Conservation (phyloP, 2,888 invertebrate genomes). For the Scaeva pyrastri region DNA sequence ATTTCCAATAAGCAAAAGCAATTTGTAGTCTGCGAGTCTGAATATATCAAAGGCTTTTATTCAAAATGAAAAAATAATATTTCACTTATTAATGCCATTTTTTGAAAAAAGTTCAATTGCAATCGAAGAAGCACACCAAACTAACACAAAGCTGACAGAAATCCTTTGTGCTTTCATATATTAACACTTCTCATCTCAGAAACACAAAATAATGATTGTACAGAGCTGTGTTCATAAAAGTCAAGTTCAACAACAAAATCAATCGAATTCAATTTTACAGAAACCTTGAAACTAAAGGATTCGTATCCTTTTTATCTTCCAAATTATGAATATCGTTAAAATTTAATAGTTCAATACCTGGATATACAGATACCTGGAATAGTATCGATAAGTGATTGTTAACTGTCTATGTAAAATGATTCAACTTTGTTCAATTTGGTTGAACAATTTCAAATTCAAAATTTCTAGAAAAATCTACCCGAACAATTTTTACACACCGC, state of each 20-base stretch:
- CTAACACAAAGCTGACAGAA: conserved; percentile 10
- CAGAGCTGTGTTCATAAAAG: neutral
- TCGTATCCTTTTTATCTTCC: too few species aligned
- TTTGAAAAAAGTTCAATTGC: conserved; percentile 65
- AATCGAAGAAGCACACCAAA: conserved; percentile 31
- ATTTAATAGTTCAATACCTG: too few species aligned
- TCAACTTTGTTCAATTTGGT: too few species aligned
- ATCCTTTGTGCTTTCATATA: neutral
- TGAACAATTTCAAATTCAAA: too few species aligned
- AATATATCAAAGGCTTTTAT: neutral
- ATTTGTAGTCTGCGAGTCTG: too few species aligned
- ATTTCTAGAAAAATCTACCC: neutral
- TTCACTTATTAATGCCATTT: conserved; percentile 64
- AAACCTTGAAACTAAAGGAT: too few species aligned
- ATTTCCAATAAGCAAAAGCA: neutral
- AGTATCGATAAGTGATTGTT: too few species aligned
- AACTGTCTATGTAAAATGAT: too few species aligned
- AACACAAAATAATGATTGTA: neutral
- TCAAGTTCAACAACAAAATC: too few species aligned
- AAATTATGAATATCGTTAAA: too few species aligned
- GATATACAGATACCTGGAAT: too few species aligned
- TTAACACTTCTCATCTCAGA: neutral
- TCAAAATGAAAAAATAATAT: conserved; percentile 33
- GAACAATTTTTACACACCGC: neutral
- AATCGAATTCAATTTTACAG: too few species aligned